Base-by-base conservation (phyloP, 2,888 invertebrate genomes). In the Lithophane leautieri region DNA sequence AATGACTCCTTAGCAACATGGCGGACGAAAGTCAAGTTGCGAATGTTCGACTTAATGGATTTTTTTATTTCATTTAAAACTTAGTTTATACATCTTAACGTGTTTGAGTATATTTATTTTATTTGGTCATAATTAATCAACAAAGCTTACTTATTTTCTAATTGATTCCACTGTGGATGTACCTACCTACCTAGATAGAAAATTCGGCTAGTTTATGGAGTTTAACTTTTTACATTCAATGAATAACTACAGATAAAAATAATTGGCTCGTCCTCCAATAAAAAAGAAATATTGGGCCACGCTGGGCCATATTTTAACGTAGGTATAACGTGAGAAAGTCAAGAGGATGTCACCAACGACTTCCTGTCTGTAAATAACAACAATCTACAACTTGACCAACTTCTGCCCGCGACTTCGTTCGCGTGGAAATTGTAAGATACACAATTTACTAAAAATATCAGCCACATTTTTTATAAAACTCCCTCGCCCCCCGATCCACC, bases 1-100 rank as follows among this genome's bases (percentile, higher is more conserved):
- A 80, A 66, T 70, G 87, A 83, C 83, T 67, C 74, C 34, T 42
- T 58, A 50, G 52, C 69, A 83, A 85, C 9, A 85, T 81, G 83
- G 83, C 86, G 72, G 85, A 58, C 54, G 70, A 73, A 73, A 73
- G 72, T 77, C 65, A 58, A 77, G 66, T 78, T 78, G 78, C 52
- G 72, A 70, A 79, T 69, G 75, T 56, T 69, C 56, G 56, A 58
- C 14, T 28, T 56, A 61, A 72, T 76, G 75, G 28, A 34, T 66
- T 73, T 82, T 72, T 75, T 42, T 3, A 65, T 34, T 84, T 63
- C 19, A 77, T 76, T 78, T 52, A 34, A 61, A 60, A 50, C 19
- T 47, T 50, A 34, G 25, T 40, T 42, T 56, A 19, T 9, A 3
- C 9, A 22, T 50, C 0, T 14, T 25, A 52, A 80, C 7, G 42